A percentile compares a stretch with the other conserved stretches of the same genome.
Evolutionary conservation across 2,113 vertebrate species (phyloP).

Genomic region (Neogale vison): DNA sequence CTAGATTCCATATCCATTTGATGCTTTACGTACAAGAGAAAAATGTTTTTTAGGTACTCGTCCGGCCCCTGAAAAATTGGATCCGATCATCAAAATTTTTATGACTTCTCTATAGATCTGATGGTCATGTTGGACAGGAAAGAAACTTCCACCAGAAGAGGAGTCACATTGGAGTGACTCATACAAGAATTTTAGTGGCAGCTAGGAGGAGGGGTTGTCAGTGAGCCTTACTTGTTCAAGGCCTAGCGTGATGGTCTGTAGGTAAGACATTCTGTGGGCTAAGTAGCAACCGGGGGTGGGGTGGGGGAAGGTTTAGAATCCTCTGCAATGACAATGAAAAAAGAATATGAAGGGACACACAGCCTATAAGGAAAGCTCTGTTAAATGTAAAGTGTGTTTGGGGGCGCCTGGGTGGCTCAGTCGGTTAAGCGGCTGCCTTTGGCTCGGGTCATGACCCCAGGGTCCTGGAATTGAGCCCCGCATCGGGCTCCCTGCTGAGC

Average conservation of each 20-base stretch:
- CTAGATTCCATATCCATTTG: not conserved
- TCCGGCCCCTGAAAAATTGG: not conserved
- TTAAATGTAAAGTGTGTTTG: not conserved
- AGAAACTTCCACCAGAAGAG: not conserved
- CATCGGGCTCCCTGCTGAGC: no score
- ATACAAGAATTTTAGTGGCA: not conserved
- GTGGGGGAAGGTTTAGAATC: not conserved
- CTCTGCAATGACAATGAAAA: not conserved
- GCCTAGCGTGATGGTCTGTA: not conserved
- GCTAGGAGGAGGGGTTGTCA: not conserved
- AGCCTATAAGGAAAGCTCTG: not conserved
- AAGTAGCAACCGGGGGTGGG: not conserved
- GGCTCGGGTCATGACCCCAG: no score
- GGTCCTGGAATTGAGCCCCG: no score
- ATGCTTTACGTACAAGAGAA: not conserved
- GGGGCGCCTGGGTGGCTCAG: no score
- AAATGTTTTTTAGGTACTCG: not conserved
- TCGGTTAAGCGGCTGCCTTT: no score
- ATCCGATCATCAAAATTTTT: not conserved
- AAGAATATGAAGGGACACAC: not conserved
- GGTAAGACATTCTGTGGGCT: not conserved
- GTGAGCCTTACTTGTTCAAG: not conserved
- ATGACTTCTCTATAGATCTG: conserved; percentile 7
- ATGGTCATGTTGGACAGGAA: not conserved
- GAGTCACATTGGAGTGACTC: not conserved